These are phyloP conservation scores for Alexandromys fortis DNA, from an alignment of 2,113 vertebrate genomes.

Conservation along the genomic window DNA sequence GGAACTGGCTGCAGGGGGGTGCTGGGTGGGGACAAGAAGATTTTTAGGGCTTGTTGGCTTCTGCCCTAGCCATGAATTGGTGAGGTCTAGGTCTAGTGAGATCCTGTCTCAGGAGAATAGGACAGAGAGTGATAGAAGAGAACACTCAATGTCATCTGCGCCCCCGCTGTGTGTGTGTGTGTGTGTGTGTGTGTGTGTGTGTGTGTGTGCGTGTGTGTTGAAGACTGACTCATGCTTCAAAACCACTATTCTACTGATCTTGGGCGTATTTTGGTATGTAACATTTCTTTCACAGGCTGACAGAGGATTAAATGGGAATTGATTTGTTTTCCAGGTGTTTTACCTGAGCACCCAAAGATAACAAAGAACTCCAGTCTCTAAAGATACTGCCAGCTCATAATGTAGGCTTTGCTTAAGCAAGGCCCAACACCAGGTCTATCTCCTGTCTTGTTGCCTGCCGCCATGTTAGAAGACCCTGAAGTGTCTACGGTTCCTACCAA, in stretches of 20 bases:
- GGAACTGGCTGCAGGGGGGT: too few species aligned
- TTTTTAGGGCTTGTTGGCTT: background rate
- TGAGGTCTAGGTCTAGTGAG: background rate
- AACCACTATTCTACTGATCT: background rate
- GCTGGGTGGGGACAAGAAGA: background rate
- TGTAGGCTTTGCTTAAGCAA: background rate
- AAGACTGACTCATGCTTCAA: background rate
- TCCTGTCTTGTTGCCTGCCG: background rate
- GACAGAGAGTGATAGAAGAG: background rate
- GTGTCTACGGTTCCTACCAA: background rate
- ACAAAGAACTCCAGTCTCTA: background rate
- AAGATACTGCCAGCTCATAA: background rate
- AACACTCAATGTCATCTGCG: background rate
- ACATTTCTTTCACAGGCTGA: background rate
- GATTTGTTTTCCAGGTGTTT: slow-evolving; percentile 4
- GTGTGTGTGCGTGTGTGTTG: background rate
- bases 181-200: too few species aligned
- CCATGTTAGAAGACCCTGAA: background rate
- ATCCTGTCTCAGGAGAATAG: too few species aligned
- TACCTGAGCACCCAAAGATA: background rate
- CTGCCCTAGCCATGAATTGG: background rate
- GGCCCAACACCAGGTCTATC: background rate
- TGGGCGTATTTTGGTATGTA: background rate
- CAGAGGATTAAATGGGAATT: background rate
- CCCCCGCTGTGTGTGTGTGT: too few species aligned